Conservation (phyloP, 2,113 vertebrate genomes). For the Ondatra zibethicus region DNA sequence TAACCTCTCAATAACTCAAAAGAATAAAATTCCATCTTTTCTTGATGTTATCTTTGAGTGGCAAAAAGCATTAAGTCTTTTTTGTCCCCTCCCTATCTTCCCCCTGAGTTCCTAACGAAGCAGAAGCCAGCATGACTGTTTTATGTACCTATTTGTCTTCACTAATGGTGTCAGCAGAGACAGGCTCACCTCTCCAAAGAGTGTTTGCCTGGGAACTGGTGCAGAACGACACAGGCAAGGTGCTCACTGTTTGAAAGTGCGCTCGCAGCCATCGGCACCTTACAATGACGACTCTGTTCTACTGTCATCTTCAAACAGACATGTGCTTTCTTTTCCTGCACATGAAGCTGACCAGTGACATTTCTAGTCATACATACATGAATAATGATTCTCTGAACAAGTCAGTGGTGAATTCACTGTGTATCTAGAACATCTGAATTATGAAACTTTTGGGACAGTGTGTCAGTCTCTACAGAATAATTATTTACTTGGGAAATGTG, state of each 20-base stretch:
- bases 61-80: conserved; percentile 34
- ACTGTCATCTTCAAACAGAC: not conserved
- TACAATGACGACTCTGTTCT: not conserved
- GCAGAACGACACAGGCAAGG: not conserved
- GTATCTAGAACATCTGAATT: not conserved
- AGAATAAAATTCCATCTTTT: conserved; percentile 65
- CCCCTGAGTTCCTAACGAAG: conserved; percentile 64
- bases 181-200: conserved; percentile 8
- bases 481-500: not conserved
- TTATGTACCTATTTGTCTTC: conserved; percentile 54
- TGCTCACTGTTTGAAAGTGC: not conserved
- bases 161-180: conserved; percentile 58
- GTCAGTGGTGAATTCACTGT: not conserved
- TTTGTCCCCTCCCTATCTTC: not conserved
- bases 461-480: not conserved
- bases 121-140: conserved; percentile 57
- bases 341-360: not conserved
- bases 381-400: not conserved
- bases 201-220: not conserved
- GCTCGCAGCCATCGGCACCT: not conserved
- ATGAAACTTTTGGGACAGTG: not conserved
- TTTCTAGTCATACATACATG: not conserved
- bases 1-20: conserved; percentile 61
- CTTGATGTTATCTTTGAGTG: conserved; percentile 51
- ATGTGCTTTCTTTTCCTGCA: not conserved